These are phyloP conservation scores for Prionace glauca DNA, from an alignment of 2,797 vertebrate genomes.

Conservation along the genomic window DNA sequence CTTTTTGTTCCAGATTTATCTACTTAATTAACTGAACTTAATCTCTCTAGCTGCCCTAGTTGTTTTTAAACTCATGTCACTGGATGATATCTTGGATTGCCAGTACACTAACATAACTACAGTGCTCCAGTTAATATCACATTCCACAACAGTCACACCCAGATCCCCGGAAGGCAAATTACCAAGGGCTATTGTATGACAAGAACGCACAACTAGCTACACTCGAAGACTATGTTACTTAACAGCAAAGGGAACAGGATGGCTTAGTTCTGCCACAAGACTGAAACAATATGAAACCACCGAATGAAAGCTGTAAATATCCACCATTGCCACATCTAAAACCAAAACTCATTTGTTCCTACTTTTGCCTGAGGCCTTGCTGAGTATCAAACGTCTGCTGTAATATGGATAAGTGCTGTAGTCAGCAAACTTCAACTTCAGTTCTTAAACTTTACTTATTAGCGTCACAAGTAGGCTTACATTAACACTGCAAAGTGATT, in stretches of 20 bases:
- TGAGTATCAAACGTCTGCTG: neutral
- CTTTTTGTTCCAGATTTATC: neutral
- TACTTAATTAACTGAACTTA: neutral
- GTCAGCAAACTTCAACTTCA: neutral
- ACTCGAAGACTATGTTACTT: neutral
- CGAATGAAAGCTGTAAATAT: neutral
- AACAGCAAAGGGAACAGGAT: neutral
- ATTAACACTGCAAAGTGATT: too few species aligned
- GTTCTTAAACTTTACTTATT: too few species aligned
- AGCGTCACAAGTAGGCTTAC: too few species aligned
- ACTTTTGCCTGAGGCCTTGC: neutral
- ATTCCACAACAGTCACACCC: neutral
- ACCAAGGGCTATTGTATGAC: neutral
- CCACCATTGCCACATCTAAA: neutral
- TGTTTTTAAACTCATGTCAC: neutral
- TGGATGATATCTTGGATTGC: neutral
- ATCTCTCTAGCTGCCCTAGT: neutral
- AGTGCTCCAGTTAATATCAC: neutral
- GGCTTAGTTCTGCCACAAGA: neutral
- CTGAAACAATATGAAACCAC: neutral
- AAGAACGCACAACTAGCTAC: neutral
- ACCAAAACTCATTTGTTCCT: neutral
- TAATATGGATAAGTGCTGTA: neutral
- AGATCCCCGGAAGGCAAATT: neutral
- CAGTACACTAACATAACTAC: too few species aligned